Percentiles rank a stretch among this genome's conserved stretches.
These are phyloP conservation scores for Odontomachus brunneus DNA, from an alignment of 1,140 invertebrate species.

Conservation along the genomic window DNA sequence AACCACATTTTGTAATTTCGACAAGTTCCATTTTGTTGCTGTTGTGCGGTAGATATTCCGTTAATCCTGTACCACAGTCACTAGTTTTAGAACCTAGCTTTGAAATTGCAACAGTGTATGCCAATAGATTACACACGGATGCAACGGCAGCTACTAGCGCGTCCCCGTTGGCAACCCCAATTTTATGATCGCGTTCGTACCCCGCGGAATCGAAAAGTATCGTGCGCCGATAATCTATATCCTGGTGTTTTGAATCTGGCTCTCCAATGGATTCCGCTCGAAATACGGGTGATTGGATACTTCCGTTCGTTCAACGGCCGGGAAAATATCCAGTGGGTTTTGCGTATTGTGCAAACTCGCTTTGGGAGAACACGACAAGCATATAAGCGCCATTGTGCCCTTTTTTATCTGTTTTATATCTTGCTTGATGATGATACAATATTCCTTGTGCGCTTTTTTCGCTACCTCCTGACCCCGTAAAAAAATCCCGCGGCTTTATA, in stretches of 20 bases:
- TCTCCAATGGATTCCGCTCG: constrained; percentile 42
- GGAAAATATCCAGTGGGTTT: constrained; percentile 52
- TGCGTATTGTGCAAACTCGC: constrained; percentile 52
- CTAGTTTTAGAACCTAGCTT: constrained; percentile 25
- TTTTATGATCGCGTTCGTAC: constrained; percentile 55
- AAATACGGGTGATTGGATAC: constrained; percentile 57
- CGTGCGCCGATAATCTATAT: constrained; percentile 58
- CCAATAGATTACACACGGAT: constrained; percentile 43
- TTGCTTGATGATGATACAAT: constrained; percentile 44
- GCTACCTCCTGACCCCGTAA: too few species aligned
- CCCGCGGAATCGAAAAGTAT: constrained; percentile 51
- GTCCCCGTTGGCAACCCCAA: constrained; percentile 36
- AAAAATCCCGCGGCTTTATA: constrained; percentile 12
- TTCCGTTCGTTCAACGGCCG: constrained; percentile 28
- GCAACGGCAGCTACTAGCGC: neutral
- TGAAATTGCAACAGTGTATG: neutral
- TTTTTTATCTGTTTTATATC: constrained; percentile 40
- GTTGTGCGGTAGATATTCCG: neutral
- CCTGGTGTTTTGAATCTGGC: constrained; percentile 52
- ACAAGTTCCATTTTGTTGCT: constrained; percentile 15
- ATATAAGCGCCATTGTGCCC: constrained; percentile 35
- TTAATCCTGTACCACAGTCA: neutral
- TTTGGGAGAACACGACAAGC: constrained; percentile 30
- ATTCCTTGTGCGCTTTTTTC: constrained; percentile 7
- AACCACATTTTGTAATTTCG: neutral